A percentile compares a stretch with the other conserved stretches of the same genome.
These are phyloP conservation scores for Hartigia nigra DNA, from an alignment of 2,888 invertebrate species.

Conservation along the genomic window DNA sequence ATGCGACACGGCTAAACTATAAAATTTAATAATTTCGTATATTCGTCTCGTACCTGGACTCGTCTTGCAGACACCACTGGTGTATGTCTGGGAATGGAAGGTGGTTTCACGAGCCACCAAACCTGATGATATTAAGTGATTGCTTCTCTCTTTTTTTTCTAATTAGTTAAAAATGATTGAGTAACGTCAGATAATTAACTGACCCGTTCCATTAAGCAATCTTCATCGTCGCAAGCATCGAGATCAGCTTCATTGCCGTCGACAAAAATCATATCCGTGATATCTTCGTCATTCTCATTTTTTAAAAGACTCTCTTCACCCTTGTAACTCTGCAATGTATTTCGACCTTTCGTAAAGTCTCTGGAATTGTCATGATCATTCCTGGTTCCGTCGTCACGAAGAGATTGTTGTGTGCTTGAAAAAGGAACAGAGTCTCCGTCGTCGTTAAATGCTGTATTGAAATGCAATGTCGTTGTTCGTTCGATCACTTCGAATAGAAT, in stretches of 20 bases:
- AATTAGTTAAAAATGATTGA: neutral
- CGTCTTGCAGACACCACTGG: constrained; percentile 19
- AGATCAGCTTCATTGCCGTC: constrained; percentile 37
- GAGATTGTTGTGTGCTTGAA: neutral
- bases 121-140: constrained; percentile 23
- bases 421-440: neutral
- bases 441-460: neutral
- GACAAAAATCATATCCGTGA: constrained; percentile 29
- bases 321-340: neutral
- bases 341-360: neutral
- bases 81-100: constrained; percentile 14
- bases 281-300: neutral
- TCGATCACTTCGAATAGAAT: neutral
- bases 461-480: neutral
- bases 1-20: neutral
- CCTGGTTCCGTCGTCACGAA: neutral
- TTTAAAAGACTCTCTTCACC: neutral
- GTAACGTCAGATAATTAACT: neutral
- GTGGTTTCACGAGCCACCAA: constrained; percentile 32
- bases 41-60: constrained; percentile 11
- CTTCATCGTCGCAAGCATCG: constrained; percentile 32
- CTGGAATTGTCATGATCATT: neutral
- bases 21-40: neutral
- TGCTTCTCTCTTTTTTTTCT: neutral
- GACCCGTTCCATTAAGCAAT: constrained; percentile 34